Evolutionary conservation across 2,113 vertebrate species (phyloP), one percentile per base, ranked within the genome.

Genomic region (Sylvilagus bachmani): DNA sequence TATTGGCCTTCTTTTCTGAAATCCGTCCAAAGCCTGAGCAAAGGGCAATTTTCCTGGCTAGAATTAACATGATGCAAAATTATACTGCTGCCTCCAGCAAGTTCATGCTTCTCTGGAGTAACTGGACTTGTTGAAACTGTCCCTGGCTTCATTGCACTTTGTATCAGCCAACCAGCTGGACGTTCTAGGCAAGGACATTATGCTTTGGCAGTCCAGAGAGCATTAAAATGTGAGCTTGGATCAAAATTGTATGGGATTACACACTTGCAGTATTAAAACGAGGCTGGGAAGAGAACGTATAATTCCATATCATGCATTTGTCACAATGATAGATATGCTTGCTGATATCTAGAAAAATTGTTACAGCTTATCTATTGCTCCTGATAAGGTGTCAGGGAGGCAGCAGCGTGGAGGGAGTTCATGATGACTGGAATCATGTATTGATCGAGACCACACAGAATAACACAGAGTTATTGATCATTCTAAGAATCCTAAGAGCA

Each of bases 11-110:
- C 69, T 36, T 66, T 49, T 77, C 92, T 87, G 93, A 97, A 95
- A 89, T 95, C 62, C 82, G 73, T 90, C 75, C 85, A 95, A 93
- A 83, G 51, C 78, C 74, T 95, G 86, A 95, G 92, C 95, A 94
- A 91, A 96, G 95, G 93, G 74, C 83, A 71, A 51, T 96, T 96
- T 97, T 91, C 73, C 86, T 95, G 91, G 74, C 95, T 89, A 21
- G 86, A 86, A 73, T 95, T 61, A 93, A 86, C 61, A 27, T 61
- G 58, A 61, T 89, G 5, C 51, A 86, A 95, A 95, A 93, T 96
- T 87, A 97, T 78, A 29, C 51, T 5, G 53, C 66, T 84, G 93
- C 79, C 67, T 95, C 71, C 16, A 55, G 79, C 77, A 82, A 84
- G 55, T 70, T 62, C 25, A 1, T 33, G 70, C 67, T 74, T 95